Evolutionary conservation across 2,113 vertebrate species (phyloP).

Genomic region (Leptobrachium leishanense): DNA sequence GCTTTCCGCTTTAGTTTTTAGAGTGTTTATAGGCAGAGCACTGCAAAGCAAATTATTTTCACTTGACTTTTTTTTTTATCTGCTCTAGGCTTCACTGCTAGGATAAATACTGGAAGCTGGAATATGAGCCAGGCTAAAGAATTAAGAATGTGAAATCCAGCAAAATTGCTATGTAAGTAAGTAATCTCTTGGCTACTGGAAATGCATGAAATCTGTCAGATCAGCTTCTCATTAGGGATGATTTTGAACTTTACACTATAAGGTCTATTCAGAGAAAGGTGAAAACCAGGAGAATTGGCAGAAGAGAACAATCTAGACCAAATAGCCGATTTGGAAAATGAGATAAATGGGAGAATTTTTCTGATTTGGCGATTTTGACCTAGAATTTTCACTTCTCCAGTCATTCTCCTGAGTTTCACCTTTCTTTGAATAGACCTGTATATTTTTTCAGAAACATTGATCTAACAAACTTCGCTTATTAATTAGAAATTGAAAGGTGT

Average conservation of each 20-base stretch:
- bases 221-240: slow-evolving; percentile 25
- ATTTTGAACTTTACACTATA: slow-evolving; percentile 23
- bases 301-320: too few species aligned
- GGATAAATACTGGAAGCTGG: slow-evolving; percentile 31
- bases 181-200: slow-evolving; percentile 40
- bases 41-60: slow-evolving; percentile 25
- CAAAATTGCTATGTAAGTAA: slow-evolving; percentile 44
- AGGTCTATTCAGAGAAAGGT: too few species aligned
- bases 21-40: neutral
- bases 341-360: too few species aligned
- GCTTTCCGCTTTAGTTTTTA: neutral
- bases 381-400: too few species aligned
- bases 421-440: too few species aligned
- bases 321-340: too few species aligned
- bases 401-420: too few species aligned
- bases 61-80: slow-evolving; percentile 31
- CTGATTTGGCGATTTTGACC: too few species aligned
- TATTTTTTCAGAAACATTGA: neutral
- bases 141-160: slow-evolving; percentile 45
- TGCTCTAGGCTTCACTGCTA: slow-evolving; percentile 6
- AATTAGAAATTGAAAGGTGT: too few species aligned
- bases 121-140: slow-evolving; percentile 18
- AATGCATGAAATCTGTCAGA: slow-evolving; percentile 38
- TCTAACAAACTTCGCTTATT: too few species aligned
- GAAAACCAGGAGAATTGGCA: too few species aligned